phyloP scores from a whole-genome alignment of 1,140 invertebrate species.

The Aradophagus sp. region DNA sequence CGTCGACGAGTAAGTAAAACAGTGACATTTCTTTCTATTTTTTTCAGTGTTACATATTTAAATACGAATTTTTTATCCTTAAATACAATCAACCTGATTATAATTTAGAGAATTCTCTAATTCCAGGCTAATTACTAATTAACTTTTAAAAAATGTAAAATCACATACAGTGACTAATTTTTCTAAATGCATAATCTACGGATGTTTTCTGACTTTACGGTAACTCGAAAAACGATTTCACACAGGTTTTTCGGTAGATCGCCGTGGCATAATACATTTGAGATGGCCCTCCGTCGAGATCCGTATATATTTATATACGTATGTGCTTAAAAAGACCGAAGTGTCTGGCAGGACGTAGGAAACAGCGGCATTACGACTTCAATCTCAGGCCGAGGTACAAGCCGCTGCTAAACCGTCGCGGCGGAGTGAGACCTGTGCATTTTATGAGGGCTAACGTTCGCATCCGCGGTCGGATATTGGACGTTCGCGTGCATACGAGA shows the following conservation, averaged over 20 bases:
- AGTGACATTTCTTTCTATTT: too few species aligned
- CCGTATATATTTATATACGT: constrained; percentile 28
- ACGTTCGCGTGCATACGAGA: constrained; percentile 51
- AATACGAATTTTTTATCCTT: too few species aligned
- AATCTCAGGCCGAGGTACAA: constrained; percentile 35
- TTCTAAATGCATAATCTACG: too few species aligned
- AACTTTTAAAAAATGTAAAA: too few species aligned
- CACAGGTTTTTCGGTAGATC: constrained; percentile 8
- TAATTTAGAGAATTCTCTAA: too few species aligned
- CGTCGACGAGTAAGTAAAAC: too few species aligned
- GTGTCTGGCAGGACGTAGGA: constrained; percentile 32
- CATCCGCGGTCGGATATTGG: constrained; percentile 53
- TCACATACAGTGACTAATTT: too few species aligned
- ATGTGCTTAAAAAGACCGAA: constrained; percentile 44
- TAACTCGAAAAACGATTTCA: constrained; percentile 1
- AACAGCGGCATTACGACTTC: constrained; percentile 47
- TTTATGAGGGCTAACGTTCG: constrained; percentile 40
- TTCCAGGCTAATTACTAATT: too few species aligned
- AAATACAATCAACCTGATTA: too few species aligned
- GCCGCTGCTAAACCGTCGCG: constrained; percentile 11
- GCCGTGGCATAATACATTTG: constrained; percentile 8
- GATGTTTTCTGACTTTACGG: too few species aligned
- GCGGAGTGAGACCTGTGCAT: constrained; percentile 20
- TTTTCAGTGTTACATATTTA: too few species aligned
- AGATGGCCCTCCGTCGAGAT: constrained; percentile 7